These are phyloP conservation scores for Hypotaenidia philippensis DNA, from an alignment of 2,797 vertebrate genomes.

Conservation along the genomic window DNA sequence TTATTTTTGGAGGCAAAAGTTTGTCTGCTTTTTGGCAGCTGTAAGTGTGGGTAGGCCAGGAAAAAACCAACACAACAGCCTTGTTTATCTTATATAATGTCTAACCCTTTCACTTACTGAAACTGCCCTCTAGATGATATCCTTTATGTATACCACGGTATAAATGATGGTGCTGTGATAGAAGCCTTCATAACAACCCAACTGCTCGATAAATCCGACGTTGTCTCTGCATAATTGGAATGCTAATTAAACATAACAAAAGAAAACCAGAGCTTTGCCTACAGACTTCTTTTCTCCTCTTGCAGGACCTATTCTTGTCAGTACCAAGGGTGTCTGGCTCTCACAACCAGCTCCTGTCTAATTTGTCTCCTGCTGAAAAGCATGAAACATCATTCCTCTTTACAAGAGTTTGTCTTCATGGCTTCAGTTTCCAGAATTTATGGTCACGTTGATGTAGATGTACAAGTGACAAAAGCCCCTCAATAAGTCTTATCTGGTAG, in stretches of 20 bases:
- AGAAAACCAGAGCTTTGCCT: not conserved
- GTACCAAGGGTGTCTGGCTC: not conserved
- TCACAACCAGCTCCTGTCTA: not conserved
- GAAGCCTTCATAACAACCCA: constrained; percentile 60
- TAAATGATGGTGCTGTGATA: not conserved
- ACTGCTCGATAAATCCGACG: not conserved
- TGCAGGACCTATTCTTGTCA: not conserved
- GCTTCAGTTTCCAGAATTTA: constrained; percentile 11
- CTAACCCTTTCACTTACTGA: constrained; percentile 62
- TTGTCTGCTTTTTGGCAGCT: constrained; percentile 69
- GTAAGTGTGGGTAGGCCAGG: constrained; percentile 35
- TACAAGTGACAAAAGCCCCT: constrained; percentile 6
- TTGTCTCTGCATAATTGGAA: constrained; percentile 23
- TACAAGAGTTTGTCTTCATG: not conserved
- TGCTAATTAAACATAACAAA: constrained; percentile 3
- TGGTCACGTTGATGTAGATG: not conserved
- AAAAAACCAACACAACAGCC: not conserved
- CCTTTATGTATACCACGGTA: not conserved
- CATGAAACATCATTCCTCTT: not conserved
- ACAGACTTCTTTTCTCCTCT: not conserved
- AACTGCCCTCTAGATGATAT: constrained; percentile 14
- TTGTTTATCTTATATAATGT: constrained; percentile 62
- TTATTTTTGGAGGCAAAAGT: constrained; percentile 78
- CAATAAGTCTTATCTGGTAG: constrained; percentile 29
- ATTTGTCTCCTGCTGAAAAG: not conserved